These are phyloP conservation scores for Pseudomyrmex concolor DNA, from an alignment of 1,140 invertebrate genomes.

Conservation along the genomic window DNA sequence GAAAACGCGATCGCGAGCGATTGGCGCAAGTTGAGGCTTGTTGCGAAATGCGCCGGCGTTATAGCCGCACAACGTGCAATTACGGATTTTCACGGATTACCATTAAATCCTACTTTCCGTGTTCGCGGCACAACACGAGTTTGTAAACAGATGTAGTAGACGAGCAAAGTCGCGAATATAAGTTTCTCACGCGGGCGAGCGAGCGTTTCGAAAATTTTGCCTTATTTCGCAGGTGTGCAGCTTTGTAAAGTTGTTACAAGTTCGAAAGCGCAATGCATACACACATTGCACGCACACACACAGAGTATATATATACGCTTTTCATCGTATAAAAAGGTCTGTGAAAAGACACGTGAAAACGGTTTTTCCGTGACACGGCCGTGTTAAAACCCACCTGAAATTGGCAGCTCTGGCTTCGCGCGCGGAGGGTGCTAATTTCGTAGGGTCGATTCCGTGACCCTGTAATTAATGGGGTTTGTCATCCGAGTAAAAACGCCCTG, in stretches of 20 bases:
- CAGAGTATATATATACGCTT: neutral
- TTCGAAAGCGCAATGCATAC: neutral
- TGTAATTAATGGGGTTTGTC: conserved; percentile 83
- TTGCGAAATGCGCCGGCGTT: conserved; percentile 52
- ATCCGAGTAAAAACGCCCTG: conserved; percentile 80
- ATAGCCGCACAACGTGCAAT: conserved; percentile 63
- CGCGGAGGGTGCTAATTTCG: conserved; percentile 77
- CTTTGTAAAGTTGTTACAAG: conserved; percentile 15
- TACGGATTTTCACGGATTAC: conserved; percentile 73
- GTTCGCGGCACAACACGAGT: conserved; percentile 9
- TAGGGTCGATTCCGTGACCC: conserved; percentile 74
- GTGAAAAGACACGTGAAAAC: conserved; percentile 53
- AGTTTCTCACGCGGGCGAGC: conserved; percentile 9
- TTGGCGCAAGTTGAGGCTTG: conserved; percentile 42
- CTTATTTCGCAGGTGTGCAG: neutral
- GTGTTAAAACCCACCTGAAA: conserved; percentile 68
- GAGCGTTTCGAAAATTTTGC: neutral
- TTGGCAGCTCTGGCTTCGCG: conserved; percentile 70
- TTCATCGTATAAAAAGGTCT: neutral
- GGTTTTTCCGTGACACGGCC: neutral
- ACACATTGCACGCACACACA: neutral
- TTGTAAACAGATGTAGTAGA: conserved; percentile 30
- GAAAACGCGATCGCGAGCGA: conserved; percentile 19
- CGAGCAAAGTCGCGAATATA: neutral
- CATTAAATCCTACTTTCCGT: conserved; percentile 61